phyloP scores from a whole-genome alignment of 2,888 invertebrate species.

The Tineola bisselliella region DNA sequence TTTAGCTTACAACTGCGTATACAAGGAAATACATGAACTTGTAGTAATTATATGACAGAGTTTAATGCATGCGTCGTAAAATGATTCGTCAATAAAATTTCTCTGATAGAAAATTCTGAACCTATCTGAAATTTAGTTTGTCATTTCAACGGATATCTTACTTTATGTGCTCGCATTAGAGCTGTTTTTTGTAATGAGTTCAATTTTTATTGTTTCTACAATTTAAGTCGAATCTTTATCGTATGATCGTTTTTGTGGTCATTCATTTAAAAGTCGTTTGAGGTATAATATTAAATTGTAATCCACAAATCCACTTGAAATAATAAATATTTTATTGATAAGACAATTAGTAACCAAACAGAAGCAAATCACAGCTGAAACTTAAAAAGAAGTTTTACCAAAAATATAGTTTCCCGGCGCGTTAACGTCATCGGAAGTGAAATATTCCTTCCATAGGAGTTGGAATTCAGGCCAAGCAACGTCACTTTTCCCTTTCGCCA shows the following conservation, averaged over 20 bases:
- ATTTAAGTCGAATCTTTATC: neutral
- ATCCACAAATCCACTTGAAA: no score
- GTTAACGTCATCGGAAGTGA: conserved; percentile 78
- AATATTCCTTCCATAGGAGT: conserved; percentile 85
- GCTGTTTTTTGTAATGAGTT: neutral
- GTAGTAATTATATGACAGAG: neutral
- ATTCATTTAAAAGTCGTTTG: neutral
- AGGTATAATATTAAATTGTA: no score
- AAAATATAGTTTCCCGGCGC: conserved; percentile 89
- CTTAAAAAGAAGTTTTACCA: conserved; percentile 68
- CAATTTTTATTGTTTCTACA: neutral
- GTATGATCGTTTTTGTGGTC: neutral
- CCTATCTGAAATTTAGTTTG: neutral
- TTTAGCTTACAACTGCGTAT: no score
- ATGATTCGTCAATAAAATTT: conserved; percentile 9
- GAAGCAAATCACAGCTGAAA: neutral
- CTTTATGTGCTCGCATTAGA: neutral
- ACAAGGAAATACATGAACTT: neutral
- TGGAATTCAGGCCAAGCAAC: conserved; percentile 82
- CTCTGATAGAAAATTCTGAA: neutral
- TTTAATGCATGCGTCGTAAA: neutral
- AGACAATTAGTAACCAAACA: neutral
- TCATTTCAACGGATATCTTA: neutral
- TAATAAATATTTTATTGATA: neutral
- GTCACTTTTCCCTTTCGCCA: conserved; percentile 77